These are phyloP conservation scores for Phragmatobia fuliginosa DNA, from an alignment of 2,888 invertebrate species.

Conservation along the genomic window DNA sequence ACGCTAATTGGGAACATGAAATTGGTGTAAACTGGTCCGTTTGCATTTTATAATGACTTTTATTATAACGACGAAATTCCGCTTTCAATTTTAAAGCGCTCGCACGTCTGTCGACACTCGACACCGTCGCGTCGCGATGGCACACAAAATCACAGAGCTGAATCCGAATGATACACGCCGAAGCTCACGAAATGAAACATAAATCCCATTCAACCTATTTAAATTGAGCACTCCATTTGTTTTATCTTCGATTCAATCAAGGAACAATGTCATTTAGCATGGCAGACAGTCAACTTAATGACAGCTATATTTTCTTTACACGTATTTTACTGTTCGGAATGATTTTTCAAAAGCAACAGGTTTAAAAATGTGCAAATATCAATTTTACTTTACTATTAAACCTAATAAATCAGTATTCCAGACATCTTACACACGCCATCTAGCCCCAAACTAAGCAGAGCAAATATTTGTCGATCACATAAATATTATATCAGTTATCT, in stretches of 20 bases:
- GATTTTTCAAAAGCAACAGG: background rate
- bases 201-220: slow-evolving; percentile 84
- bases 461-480: too few relatives aligned
- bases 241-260: slow-evolving; percentile 80
- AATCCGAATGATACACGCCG: slow-evolving; percentile 62
- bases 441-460: too few relatives aligned
- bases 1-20: slow-evolving; percentile 62
- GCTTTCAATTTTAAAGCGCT: slow-evolving; percentile 50
- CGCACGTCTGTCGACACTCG: slow-evolving; percentile 15
- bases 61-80: slow-evolving; percentile 56
- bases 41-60: slow-evolving; percentile 57
- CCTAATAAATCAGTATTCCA: too few relatives aligned
- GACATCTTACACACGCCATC: too few relatives aligned
- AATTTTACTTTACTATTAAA: background rate
- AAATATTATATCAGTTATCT: too few relatives aligned
- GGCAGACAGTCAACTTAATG: slow-evolving; percentile 42
- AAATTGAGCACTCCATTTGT: slow-evolving; percentile 83
- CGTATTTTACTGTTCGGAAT: background rate
- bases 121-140: slow-evolving; percentile 23
- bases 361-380: background rate
- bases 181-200: slow-evolving; percentile 79
- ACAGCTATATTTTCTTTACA: slow-evolving; percentile 24
- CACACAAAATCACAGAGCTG: slow-evolving; percentile 43
- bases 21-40: slow-evolving; percentile 52
- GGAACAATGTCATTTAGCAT: slow-evolving; percentile 64